Evolutionary conservation across 2,113 vertebrate genomes (phyloP).

Genomic region (Speoplatyrhinus poulsoni): DNA sequence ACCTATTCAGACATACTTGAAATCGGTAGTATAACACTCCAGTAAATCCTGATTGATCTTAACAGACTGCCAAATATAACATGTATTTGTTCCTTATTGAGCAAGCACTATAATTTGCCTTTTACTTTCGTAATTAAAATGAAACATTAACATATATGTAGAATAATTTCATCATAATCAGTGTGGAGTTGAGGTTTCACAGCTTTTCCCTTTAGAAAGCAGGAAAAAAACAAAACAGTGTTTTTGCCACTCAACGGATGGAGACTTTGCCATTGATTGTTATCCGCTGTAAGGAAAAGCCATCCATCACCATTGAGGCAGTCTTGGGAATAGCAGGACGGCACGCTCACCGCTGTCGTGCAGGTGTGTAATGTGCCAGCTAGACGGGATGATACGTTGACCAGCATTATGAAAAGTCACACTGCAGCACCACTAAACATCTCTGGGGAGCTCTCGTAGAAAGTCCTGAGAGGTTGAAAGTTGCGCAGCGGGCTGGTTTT

Average conservation of each 20-base stretch:
- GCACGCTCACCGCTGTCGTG: constrained; percentile 27
- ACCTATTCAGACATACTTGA: too few relatives aligned
- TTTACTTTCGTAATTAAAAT: background rate
- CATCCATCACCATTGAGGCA: constrained; percentile 23
- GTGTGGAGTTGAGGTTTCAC: too few relatives aligned
- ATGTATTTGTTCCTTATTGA: background rate
- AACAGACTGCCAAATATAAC: background rate
- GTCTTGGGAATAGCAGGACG: constrained; percentile 12
- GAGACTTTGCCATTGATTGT: background rate
- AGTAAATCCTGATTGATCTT: background rate
- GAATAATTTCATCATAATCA: background rate
- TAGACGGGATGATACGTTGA: constrained; percentile 30
- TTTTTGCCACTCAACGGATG: too few relatives aligned
- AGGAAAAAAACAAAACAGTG: too few relatives aligned
- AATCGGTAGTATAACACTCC: background rate
- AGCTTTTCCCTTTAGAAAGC: too few relatives aligned
- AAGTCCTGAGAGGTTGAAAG: constrained; percentile 2
- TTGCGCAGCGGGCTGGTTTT: background rate
- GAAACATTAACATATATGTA: background rate
- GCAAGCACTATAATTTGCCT: constrained; percentile 2
- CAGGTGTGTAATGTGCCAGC: constrained; percentile 25
- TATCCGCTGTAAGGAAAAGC: constrained; percentile 19
- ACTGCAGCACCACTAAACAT: background rate
- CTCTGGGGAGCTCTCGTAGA: background rate
- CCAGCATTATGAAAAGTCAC: constrained; percentile 31